Evolutionary conservation across 2,797 vertebrate species (phyloP).

Genomic region (Phrynocephalus forsythii): DNA sequence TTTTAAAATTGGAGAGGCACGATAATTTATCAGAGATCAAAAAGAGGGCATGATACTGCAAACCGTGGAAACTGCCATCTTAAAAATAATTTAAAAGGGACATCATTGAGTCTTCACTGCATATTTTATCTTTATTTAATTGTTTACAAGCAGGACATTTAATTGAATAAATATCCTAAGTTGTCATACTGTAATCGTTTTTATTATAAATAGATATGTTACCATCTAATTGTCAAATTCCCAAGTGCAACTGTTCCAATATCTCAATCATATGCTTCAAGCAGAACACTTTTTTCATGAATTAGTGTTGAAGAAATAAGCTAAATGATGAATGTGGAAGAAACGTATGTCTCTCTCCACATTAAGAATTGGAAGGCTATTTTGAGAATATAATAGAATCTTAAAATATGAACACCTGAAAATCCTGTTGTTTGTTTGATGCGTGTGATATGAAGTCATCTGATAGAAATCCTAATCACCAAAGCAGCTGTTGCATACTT

Average conservation of each 20-base stretch:
- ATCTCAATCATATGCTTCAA: constrained; percentile 2
- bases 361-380: constrained; percentile 64
- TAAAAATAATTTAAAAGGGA: too few species aligned
- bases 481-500: too few species aligned
- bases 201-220: constrained; percentile 26
- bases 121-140: background rate
- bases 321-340: background rate
- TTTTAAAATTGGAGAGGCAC: too few species aligned
- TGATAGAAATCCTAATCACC: background rate
- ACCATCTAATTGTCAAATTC: constrained; percentile 25
- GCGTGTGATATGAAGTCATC: constrained; percentile 69
- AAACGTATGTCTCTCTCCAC: constrained; percentile 46
- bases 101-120: background rate
- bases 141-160: background rate
- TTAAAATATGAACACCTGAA: constrained; percentile 51
- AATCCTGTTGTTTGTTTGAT: constrained; percentile 75
- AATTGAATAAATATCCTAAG: constrained; percentile 51
- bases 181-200: constrained; percentile 8
- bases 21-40: too few species aligned
- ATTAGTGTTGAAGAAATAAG: constrained; percentile 26
- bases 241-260: constrained; percentile 22
- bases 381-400: constrained; percentile 56
- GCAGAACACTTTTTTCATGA: background rate
- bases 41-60: too few species aligned
- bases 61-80: too few species aligned